Evolutionary conservation across 1,140 invertebrate species (phyloP).

Genomic region (Pseudomyrmex concolor): DNA sequence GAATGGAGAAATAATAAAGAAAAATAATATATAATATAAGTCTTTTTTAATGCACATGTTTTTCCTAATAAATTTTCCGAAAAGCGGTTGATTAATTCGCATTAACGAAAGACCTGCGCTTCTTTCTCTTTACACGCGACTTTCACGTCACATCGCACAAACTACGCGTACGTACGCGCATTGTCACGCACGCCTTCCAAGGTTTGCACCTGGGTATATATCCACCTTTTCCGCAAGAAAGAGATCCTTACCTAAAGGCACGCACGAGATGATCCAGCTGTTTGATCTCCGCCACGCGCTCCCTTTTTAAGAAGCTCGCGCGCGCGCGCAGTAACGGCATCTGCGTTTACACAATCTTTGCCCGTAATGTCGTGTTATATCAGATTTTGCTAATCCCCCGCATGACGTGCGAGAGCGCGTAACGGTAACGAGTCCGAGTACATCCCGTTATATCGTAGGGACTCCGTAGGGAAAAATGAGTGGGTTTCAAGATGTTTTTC

Average conservation of each 20-base stretch:
- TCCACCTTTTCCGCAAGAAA: conserved; percentile 79
- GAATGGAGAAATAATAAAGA: neutral
- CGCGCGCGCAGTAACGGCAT: conserved; percentile 71
- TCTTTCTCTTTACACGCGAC: conserved; percentile 56
- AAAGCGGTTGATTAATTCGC: conserved; percentile 56
- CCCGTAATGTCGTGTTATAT: conserved; percentile 48
- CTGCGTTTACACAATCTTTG: conserved; percentile 78
- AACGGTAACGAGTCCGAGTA: conserved; percentile 5
- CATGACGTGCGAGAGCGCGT: conserved; percentile 2
- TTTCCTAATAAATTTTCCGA: neutral
- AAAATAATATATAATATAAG: neutral
- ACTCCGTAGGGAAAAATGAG: neutral
- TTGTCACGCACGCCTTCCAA: conserved; percentile 72
- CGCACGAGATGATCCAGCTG: conserved; percentile 85
- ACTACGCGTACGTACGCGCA: conserved; percentile 48
- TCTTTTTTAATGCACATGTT: neutral
- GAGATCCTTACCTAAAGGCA: conserved; percentile 81
- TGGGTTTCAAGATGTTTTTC: neutral
- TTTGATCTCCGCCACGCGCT: conserved; percentile 82
- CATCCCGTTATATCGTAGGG: no score
- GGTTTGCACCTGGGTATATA: conserved; percentile 71
- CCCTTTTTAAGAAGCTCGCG: conserved; percentile 75
- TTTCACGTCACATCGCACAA: conserved; percentile 52
- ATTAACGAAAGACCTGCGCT: conserved; percentile 26
- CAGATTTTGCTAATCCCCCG: conserved; percentile 47